Conservation (phyloP, 2,888 invertebrate species). For the Xanthostigma xanthostigma region DNA sequence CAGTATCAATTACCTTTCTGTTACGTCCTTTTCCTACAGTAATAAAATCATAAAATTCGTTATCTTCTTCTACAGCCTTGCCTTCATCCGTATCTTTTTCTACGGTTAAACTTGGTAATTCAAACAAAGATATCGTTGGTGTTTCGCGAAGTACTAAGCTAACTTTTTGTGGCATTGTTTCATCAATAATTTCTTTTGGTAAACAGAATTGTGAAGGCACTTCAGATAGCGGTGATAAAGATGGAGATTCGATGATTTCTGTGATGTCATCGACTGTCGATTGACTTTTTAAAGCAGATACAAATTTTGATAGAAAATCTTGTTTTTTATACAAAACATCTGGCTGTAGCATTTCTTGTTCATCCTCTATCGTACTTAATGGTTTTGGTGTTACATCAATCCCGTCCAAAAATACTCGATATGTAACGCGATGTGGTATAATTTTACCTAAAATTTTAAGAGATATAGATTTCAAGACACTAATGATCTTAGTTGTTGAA, state of each 20-base stretch:
- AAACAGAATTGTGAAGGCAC: not conserved
- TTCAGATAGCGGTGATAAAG: too few species aligned
- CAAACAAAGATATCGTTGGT: constrained; percentile 45
- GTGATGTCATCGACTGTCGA: not conserved
- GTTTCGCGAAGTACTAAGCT: constrained; percentile 51
- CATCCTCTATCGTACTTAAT: constrained; percentile 14
- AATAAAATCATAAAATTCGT: constrained; percentile 49
- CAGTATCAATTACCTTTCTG: constrained; percentile 47
- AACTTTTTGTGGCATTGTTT: constrained; percentile 37
- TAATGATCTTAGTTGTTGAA: too few species aligned
- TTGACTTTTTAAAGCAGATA: not conserved
- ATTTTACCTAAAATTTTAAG: not conserved
- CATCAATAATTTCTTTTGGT: constrained; percentile 3
- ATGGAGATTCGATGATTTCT: not conserved
- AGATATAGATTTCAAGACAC: too few species aligned
- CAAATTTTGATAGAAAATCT: too few species aligned
- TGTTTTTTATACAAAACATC: too few species aligned
- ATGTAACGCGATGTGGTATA: not conserved
- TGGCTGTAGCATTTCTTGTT: too few species aligned
- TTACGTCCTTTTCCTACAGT: constrained; percentile 51
- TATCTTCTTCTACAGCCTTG: constrained; percentile 39
- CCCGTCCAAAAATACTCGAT: constrained; percentile 19
- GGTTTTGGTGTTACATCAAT: constrained; percentile 30
- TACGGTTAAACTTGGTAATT: constrained; percentile 45
- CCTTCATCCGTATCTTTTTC: constrained; percentile 44